Conservation (phyloP, 2,113 vertebrate genomes). For the Pheucticus melanocephalus region DNA sequence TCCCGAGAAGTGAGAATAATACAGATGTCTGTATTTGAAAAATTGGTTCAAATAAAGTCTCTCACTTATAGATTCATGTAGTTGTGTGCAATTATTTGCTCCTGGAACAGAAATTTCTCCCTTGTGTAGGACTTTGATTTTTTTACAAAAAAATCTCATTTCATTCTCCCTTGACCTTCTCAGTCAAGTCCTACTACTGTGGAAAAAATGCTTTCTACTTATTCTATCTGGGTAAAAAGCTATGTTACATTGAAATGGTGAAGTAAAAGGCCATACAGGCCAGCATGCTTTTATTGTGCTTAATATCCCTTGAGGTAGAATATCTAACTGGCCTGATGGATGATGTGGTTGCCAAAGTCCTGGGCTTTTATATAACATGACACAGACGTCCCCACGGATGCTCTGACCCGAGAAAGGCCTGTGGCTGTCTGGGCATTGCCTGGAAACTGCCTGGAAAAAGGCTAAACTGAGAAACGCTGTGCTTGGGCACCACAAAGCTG, state of each 20-base stretch:
- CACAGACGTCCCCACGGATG: rapidly evolving
- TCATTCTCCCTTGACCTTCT: not conserved
- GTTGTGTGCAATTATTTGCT: slow-evolving; percentile 50
- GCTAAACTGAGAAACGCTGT: not conserved
- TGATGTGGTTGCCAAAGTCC: not conserved
- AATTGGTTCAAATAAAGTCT: slow-evolving; percentile 67
- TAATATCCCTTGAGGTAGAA: not conserved
- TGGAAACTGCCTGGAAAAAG: not conserved
- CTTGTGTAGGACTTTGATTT: not conserved
- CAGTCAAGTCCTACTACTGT: not conserved
- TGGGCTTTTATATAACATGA: not conserved
- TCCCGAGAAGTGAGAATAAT: slow-evolving; percentile 63
- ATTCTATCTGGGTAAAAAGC: not conserved
- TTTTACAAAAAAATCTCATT: not conserved
- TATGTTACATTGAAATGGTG: not conserved
- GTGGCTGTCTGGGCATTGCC: not conserved
- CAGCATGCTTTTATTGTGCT: not conserved
- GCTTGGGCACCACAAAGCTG: not conserved
- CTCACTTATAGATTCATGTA: slow-evolving; percentile 19
- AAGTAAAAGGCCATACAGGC: not conserved
- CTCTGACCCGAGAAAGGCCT: not conserved
- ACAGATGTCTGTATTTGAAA: slow-evolving; percentile 67
- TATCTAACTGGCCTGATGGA: not conserved
- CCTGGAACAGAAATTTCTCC: not conserved
- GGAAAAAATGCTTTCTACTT: not conserved